A percentile compares a stretch with the other conserved stretches of the same genome.
phyloP scores from a whole-genome alignment of 1,140 invertebrate species.

The Melipona quadrifasciata region DNA sequence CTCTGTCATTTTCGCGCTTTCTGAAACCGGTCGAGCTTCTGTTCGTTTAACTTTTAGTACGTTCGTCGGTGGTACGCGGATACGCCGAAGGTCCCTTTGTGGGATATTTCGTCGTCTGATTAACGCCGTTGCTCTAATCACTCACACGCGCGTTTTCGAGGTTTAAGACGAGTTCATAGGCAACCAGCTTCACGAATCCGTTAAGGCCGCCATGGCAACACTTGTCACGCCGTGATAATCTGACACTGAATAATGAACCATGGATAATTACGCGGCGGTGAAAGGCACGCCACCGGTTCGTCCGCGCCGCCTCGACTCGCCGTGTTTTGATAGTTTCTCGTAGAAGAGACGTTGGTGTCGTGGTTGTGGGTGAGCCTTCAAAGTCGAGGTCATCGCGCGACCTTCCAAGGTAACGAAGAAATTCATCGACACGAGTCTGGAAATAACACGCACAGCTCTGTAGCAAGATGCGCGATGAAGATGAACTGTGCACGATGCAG shows the following conservation, averaged over 20 bases:
- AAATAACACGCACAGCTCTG: not conserved
- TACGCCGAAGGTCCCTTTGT: constrained; percentile 55
- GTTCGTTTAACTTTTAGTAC: constrained; percentile 28
- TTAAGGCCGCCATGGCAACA: constrained; percentile 30
- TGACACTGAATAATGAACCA: constrained; percentile 64
- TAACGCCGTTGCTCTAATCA: constrained; percentile 72
- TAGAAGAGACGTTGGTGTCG: constrained; percentile 5
- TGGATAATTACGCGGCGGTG: constrained; percentile 62
- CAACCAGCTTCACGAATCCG: not conserved
- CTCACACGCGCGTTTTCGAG: constrained; percentile 57
- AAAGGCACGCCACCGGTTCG: constrained; percentile 50
- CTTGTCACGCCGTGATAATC: constrained; percentile 61
- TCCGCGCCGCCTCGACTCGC: not conserved
- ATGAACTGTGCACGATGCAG: too few species aligned
- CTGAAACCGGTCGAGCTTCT: constrained; percentile 52
- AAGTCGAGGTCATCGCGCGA: constrained; percentile 50
- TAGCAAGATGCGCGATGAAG: too few species aligned
- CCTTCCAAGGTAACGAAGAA: constrained; percentile 65
- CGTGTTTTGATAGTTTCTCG: constrained; percentile 24
- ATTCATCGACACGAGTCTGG: not conserved
- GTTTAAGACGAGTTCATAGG: constrained; percentile 56
- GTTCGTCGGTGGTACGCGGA: constrained; percentile 36
- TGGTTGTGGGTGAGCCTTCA: constrained; percentile 62
- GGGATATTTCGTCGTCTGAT: constrained; percentile 73
- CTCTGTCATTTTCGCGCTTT: constrained; percentile 27